Evolutionary conservation across 2,797 vertebrate species (phyloP), one percentile per base, ranked within the genome.

Genomic region (Myoxocephalus aenaeus): DNA sequence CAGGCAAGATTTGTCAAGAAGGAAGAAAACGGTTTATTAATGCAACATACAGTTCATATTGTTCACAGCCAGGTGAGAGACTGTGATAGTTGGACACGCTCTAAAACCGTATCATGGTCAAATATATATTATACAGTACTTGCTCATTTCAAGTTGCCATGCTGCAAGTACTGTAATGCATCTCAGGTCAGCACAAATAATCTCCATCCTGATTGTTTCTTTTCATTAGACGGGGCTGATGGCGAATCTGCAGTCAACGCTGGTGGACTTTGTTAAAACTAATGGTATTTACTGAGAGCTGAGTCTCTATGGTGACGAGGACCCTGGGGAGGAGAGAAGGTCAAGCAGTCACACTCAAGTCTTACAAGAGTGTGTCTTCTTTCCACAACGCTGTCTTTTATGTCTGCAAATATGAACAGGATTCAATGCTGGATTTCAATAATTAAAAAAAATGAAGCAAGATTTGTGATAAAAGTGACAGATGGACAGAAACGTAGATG

Each of bases 291-390:
- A 69, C 77, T n/a, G 61, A 71, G 75, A 78, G 80, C 68, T 9
- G 64, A 70, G 85, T 92, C 83, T 80, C 84, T 85, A 84, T 78
- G 83, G 85, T 80, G 89, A 89, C 83, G 87, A 89, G 82, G 78
- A 73, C 73, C 79, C 77, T 0, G 80, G 73, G 80, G 77, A 78
- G 80, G 56, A 57, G 82, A 93, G 82, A 93, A 92, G 91, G 93
- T 93, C 91, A 91, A 79, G 67, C 81, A 79, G 89, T 89, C 89
- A 81, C 72, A 71, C 70, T 82, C 58, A 14, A 81, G 77, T 82
- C 70, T 77, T 64, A 82, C 63, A 25, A 86, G 87, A 86, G 29
- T 65, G 74, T 42, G 46, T 58, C 36, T 64, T 81, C 76, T 77
- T 80, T 70, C 18, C 8, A 73, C 77, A 44, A 20, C 65, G 53